phyloP scores from a whole-genome alignment of 2,797 vertebrate genomes.

The Syngnathus rostellatus region DNA sequence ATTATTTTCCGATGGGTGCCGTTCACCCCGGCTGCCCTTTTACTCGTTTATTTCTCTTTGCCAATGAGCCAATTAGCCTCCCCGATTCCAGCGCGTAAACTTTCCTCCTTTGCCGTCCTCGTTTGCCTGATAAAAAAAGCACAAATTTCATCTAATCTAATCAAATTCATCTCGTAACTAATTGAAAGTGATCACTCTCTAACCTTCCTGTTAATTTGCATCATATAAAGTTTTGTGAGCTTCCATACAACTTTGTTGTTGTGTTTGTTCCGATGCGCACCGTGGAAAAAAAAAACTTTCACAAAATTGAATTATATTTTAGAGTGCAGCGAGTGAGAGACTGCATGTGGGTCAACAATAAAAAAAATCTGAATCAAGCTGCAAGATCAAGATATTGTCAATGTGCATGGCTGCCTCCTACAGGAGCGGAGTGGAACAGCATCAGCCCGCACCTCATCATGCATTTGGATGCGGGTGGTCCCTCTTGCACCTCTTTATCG shows the following conservation, averaged over 20 bases:
- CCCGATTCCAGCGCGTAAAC: not conserved
- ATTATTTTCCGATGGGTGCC: not conserved
- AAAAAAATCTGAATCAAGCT: not conserved
- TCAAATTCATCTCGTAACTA: not conserved
- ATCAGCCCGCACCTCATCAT: not conserved
- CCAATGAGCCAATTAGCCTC: slow-evolving; percentile 9
- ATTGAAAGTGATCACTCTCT: not conserved
- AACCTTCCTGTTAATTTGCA: not conserved
- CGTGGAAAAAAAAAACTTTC: too few species aligned
- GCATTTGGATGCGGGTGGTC: not conserved
- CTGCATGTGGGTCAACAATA: too few species aligned
- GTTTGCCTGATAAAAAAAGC: slow-evolving; percentile 1
- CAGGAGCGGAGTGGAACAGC: not conserved
- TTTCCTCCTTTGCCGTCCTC: not conserved
- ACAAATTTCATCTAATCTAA: slow-evolving; percentile 4
- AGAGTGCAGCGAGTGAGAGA: too few species aligned
- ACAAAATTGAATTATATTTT: too few species aligned
- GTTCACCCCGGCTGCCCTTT: slow-evolving; percentile 6
- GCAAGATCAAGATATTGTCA: not conserved
- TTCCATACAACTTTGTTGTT: not conserved
- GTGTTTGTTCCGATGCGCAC: too few species aligned
- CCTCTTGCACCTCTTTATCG: not conserved
- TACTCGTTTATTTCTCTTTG: not conserved
- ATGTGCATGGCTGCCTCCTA: not conserved
- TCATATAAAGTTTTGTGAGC: not conserved